These are phyloP conservation scores for Coracopsis vasa DNA, from an alignment of 2,113 vertebrate species.

Conservation along the genomic window DNA sequence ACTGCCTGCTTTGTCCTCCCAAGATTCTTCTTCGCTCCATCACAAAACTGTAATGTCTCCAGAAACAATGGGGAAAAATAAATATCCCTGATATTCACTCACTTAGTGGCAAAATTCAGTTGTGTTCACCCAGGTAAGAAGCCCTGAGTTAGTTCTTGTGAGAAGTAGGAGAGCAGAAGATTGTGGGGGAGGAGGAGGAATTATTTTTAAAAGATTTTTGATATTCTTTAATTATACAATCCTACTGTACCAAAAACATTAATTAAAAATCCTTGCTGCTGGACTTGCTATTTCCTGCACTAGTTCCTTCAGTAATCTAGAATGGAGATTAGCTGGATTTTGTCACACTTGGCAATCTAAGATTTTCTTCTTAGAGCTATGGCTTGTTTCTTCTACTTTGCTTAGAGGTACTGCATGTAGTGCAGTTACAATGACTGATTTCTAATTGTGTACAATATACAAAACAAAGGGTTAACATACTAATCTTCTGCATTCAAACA, in stretches of 20 bases:
- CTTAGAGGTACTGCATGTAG: not conserved
- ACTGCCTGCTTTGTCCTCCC: not conserved
- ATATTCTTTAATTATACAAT: not conserved
- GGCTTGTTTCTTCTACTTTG: not conserved
- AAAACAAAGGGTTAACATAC: slow-evolving; percentile 41
- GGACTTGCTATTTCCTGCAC: not conserved
- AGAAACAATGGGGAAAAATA: not conserved
- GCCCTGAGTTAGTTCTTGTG: not conserved
- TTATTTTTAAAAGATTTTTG: not conserved
- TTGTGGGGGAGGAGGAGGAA: accelerated
- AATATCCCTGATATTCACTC: not conserved
- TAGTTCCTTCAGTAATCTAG: not conserved
- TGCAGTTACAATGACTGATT: not conserved
- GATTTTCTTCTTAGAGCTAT: not conserved
- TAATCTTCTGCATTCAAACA: slow-evolving; percentile 29
- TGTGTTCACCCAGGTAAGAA: not conserved
- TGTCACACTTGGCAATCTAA: not conserved
- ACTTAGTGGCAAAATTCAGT: not conserved
- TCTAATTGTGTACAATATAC: not conserved
- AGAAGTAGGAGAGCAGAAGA: not conserved
- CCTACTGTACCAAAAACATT: not conserved
- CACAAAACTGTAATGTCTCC: not conserved
- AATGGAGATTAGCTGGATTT: slow-evolving; percentile 21
- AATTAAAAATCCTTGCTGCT: not conserved
- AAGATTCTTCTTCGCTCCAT: not conserved